A percentile compares a stretch with the other conserved stretches of the same genome.
Evolutionary conservation across 2,113 vertebrate species (phyloP).

Genomic region (Passer domesticus): DNA sequence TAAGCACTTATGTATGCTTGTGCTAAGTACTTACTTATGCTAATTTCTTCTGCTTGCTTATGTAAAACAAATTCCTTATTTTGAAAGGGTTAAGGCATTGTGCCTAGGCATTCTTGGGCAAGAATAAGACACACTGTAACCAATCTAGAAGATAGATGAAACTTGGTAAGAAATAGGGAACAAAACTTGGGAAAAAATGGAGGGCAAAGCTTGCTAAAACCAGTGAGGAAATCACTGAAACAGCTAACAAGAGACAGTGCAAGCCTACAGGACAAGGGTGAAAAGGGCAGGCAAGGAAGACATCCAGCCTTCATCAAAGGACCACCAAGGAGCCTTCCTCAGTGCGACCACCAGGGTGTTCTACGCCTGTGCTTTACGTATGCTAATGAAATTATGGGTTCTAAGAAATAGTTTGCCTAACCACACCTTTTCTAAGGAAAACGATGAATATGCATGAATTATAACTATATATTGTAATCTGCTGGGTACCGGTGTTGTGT

Average conservation of each 20-base stretch:
- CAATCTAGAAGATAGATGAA: neutral
- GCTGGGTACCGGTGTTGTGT: fast-evolving
- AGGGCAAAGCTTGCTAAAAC: neutral
- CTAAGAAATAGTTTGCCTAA: neutral
- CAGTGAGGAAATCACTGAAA: neutral
- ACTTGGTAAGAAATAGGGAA: neutral
- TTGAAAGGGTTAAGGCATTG: neutral
- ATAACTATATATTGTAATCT: neutral
- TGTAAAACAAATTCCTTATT: neutral
- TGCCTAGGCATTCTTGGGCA: neutral
- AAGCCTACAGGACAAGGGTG: neutral
- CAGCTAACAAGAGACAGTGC: neutral
- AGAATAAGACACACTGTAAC: neutral
- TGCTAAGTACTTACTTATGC: neutral
- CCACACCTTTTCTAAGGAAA: neutral
- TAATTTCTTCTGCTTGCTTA: neutral
- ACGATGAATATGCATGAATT: neutral
- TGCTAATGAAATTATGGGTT: neutral
- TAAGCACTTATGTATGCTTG: neutral
- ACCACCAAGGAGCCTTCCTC: neutral
- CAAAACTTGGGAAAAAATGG: neutral
- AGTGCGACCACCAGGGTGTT: neutral
- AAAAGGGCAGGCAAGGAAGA: neutral
- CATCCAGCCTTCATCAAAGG: neutral
- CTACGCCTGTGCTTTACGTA: fast-evolving